phyloP scores from a whole-genome alignment of 2,113 vertebrate genomes.

The Euleptes europaea region DNA sequence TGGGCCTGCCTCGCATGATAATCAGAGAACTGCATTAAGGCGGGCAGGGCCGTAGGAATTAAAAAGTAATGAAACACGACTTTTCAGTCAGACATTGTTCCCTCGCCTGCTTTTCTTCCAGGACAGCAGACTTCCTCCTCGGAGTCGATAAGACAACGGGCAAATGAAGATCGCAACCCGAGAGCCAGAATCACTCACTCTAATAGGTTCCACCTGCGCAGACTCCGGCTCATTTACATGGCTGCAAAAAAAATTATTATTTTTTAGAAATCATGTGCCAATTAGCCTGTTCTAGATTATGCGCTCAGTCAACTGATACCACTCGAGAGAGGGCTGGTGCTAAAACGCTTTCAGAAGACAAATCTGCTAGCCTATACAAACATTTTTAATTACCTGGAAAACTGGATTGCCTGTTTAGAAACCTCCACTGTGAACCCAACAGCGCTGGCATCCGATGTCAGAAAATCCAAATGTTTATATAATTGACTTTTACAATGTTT shows the following conservation, averaged over 20 bases:
- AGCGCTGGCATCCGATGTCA: constrained; percentile 76
- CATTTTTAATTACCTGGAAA: constrained; percentile 87
- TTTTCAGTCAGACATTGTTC: constrained; percentile 91
- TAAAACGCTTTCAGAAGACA: constrained; percentile 84
- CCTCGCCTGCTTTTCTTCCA: constrained; percentile 74
- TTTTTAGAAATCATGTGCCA: constrained; percentile 83
- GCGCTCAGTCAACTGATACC: constrained; percentile 83
- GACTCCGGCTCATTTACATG: constrained; percentile 83
- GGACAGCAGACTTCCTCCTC: constrained; percentile 81
- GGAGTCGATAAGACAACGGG: constrained; percentile 79
- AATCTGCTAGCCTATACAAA: constrained; percentile 84
- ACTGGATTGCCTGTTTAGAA: constrained; percentile 78
- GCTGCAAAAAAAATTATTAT: constrained; percentile 87
- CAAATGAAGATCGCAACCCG: constrained; percentile 84
- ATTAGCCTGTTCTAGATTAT: constrained; percentile 87
- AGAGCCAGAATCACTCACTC: constrained; percentile 77
- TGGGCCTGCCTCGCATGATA: constrained; percentile 75
- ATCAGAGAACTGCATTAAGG: constrained; percentile 95
- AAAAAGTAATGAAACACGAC: constrained; percentile 96
- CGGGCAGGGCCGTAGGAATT: constrained; percentile 92
- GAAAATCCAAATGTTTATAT: constrained; percentile 74
- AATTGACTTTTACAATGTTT: constrained; percentile 77
- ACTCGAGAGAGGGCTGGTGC: constrained; percentile 82
- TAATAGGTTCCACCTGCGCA: constrained; percentile 84
- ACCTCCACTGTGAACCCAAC: constrained; percentile 73